Evolutionary conservation across 2,797 vertebrate genomes (phyloP).

Genomic region (Glyptemys insculpta): DNA sequence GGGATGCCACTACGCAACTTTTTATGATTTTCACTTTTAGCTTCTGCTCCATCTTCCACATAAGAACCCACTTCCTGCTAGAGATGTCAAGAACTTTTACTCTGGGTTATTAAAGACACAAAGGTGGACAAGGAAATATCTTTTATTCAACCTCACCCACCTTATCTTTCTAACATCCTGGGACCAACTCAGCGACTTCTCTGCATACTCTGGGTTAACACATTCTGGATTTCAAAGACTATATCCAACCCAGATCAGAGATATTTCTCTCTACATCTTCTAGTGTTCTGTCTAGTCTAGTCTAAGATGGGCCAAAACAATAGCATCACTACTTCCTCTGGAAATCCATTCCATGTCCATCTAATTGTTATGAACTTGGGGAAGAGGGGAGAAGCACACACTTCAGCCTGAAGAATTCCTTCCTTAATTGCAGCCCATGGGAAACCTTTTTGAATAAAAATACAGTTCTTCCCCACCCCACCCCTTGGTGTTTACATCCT

Average conservation of each 20-base stretch:
- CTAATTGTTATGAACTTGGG: no score
- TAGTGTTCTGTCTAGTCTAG: no score
- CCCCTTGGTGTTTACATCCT: neutral
- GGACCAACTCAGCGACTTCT: neutral
- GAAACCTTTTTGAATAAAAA: no score
- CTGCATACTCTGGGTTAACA: neutral
- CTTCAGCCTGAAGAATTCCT: no score
- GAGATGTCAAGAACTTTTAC: neutral
- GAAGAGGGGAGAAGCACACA: no score
- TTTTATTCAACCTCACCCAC: neutral
- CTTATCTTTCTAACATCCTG: neutral
- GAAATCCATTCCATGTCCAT: no score
- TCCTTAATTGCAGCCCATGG: no score
- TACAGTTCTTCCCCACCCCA: no score
- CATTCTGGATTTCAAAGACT: neutral
- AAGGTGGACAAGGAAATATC: neutral
- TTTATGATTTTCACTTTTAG: neutral
- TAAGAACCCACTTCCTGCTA: neutral
- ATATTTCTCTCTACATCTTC: no score
- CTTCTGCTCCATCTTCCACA: neutral
- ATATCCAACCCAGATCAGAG: neutral
- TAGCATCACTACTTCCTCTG: no score
- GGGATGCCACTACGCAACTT: neutral
- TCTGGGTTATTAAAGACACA: neutral
- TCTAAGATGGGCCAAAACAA: no score